phyloP scores from a whole-genome alignment of 2,888 invertebrate species.

The Thyatira batis region DNA sequence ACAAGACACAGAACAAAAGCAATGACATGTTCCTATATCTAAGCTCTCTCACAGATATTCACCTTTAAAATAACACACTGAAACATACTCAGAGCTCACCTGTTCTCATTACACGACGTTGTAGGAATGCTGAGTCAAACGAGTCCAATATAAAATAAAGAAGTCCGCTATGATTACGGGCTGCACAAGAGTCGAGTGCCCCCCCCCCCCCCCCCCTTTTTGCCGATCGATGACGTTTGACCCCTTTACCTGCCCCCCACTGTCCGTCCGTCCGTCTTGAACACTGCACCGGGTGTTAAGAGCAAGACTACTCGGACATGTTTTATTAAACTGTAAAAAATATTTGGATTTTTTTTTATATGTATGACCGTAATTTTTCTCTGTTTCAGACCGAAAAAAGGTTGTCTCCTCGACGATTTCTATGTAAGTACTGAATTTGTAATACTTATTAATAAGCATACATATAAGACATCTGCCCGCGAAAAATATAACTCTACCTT shows the following conservation, averaged over 20 bases:
- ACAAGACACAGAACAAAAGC: no score
- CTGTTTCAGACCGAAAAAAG: no score
- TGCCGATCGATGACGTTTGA: slow-evolving; percentile 77
- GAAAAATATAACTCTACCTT: no score
- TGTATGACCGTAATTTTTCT: no score
- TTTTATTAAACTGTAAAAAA: no score
- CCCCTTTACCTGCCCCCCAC: slow-evolving; percentile 76
- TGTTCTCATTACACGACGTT: background rate
- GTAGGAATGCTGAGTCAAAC: slow-evolving; percentile 8
- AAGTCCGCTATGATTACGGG: slow-evolving; percentile 36
- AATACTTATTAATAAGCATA: no score
- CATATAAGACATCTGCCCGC: no score
- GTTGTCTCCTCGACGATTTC: no score
- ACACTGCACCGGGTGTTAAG: slow-evolving; percentile 65
- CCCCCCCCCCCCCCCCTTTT: slow-evolving; percentile 16
- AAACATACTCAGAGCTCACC: background rate
- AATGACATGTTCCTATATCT: no score
- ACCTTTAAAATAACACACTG: background rate
- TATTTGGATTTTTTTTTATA: no score
- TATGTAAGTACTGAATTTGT: no score
- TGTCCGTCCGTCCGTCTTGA: slow-evolving; percentile 69
- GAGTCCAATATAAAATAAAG: slow-evolving; percentile 39
- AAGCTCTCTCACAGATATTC: no score
- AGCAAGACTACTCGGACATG: slow-evolving; percentile 22
- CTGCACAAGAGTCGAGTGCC: slow-evolving; percentile 26